Evolutionary conservation across 1,140 invertebrate species (phyloP), one percentile per base, ranked within the genome.

Genomic region (Drosophila biarmipes): DNA sequence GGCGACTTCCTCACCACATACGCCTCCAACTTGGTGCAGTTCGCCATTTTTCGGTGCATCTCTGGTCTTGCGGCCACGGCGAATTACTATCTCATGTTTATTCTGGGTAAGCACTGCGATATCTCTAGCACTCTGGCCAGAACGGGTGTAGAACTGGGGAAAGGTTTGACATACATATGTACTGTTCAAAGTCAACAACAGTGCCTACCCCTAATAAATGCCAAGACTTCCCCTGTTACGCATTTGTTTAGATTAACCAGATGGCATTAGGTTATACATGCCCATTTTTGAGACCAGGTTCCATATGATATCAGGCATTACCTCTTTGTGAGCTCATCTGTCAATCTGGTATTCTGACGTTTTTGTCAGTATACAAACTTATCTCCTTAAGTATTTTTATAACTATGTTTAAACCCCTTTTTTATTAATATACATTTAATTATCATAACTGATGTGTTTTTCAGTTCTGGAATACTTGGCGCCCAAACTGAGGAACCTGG

Each of bases 61-160:
- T 93, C 93, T 6, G 94, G 94, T 7, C 80, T 93, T 42, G 93
- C 94, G 15, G 93, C 94, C 48, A 94, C 94, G 63, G 92, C 92
- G 14, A 93, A 93, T 80, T 94, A 94, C 77, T 93, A 94, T 67
- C 93, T 94, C 91, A 94, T 94, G 93, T 94, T 94, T 80, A 94
- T 94, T 72, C 93, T 94, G 63, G 93, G 94, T 94, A 91, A 82
- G 73, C 84, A 81, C 15, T 62, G 66, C 67, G 51, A 43, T 73
- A 85, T 77, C 77, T 73, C 6, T 19, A 17, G 27, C 48, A 40
- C 35, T 21, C 55, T 11, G 35, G n/a, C 10, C 11, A 15, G 53
- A 8, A 55, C 11, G 15, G 12, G 19, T 29, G 40, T 21, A 45
- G 38, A 67, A 31, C 15, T 29, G 10, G 15, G 29, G 14, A 66